A percentile compares a stretch with the other conserved stretches of the same genome.
These are phyloP conservation scores for Typhlichthys eigenmanni DNA, from an alignment of 2,797 vertebrate species.

Conservation along the genomic window DNA sequence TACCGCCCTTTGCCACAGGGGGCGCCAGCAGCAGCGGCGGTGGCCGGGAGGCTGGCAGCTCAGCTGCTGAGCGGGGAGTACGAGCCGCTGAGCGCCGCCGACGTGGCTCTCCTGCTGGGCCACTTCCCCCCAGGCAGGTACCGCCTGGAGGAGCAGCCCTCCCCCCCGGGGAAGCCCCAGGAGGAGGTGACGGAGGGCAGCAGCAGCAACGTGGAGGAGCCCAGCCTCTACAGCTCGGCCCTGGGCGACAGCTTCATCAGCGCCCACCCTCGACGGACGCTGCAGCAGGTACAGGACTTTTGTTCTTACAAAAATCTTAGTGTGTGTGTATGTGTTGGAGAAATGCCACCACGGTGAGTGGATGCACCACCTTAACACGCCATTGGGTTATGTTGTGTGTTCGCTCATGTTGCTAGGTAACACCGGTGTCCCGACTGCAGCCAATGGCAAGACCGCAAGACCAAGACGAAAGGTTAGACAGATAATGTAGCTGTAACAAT, in stretches of 20 bases:
- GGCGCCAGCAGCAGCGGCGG: not conserved
- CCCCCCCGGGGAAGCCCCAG: not conserved
- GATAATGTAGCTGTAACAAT: too few relatives aligned
- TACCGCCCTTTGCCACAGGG: conserved; percentile 21
- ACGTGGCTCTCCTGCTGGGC: conserved; percentile 18
- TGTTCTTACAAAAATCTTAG: too few relatives aligned
- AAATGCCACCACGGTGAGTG: not conserved
- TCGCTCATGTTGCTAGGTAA: not conserved
- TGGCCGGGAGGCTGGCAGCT: conserved; percentile 7
- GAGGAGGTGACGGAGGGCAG: not conserved
- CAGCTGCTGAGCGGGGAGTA: conserved; percentile 18
- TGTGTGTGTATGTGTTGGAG: conserved; percentile 7
- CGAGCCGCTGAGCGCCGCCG: conserved; percentile 13
- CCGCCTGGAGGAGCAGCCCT: not conserved
- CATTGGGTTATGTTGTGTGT: not conserved
- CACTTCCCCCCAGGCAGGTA: conserved; percentile 6
- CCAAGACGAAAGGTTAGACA: too few relatives aligned
- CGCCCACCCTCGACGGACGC: not conserved
- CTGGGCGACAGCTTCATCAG: conserved; percentile 35
- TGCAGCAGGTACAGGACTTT: conserved; percentile 5
- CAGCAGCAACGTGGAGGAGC: conserved; percentile 16
- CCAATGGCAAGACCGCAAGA: too few relatives aligned
- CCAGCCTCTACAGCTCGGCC: conserved; percentile 50
- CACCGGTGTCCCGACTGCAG: not conserved
- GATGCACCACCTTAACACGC: not conserved